Conservation (phyloP, 2,888 invertebrate genomes). For the Acronicta psi region DNA sequence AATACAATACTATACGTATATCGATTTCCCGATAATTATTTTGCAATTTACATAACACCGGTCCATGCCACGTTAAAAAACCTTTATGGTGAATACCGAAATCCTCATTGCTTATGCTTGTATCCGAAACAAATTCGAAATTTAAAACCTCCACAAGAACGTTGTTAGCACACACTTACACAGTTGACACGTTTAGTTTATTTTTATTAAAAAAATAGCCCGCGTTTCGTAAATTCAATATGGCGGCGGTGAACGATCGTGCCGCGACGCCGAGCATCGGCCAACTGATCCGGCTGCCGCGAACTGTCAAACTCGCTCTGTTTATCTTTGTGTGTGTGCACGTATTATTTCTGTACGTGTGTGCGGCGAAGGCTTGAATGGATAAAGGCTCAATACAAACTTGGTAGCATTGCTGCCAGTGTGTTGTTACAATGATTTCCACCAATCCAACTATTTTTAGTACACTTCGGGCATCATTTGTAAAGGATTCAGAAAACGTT, state of each 20-base stretch:
- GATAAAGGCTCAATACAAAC: constrained; percentile 63
- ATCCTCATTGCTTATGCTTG: constrained; percentile 61
- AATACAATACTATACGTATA: constrained; percentile 46
- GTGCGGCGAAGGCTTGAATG: constrained; percentile 79
- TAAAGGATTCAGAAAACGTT: constrained; percentile 29
- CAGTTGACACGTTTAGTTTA: constrained; percentile 80
- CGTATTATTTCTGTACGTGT: constrained; percentile 46
- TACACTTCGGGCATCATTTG: constrained; percentile 31
- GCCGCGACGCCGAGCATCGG: constrained; percentile 86
- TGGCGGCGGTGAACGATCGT: constrained; percentile 76
- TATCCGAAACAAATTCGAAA: constrained; percentile 42
- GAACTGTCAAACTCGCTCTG: constrained; percentile 86
- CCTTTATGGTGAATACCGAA: constrained; percentile 70
- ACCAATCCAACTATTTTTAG: constrained; percentile 43
- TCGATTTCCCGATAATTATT: constrained; percentile 77
- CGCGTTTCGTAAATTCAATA: constrained; percentile 76
- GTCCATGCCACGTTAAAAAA: constrained; percentile 68
- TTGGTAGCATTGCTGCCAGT: constrained; percentile 53
- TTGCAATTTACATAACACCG: constrained; percentile 82
- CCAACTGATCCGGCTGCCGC: constrained; percentile 80
- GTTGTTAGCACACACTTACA: constrained; percentile 70
- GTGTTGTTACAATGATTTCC: constrained; percentile 45
- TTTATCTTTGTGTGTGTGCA: constrained; percentile 64
- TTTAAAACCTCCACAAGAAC: constrained; percentile 62
- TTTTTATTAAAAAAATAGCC: constrained; percentile 75